Evolutionary conservation across 2,797 vertebrate species (phyloP).

Genomic region (Tenualosa thibaudeaui): DNA sequence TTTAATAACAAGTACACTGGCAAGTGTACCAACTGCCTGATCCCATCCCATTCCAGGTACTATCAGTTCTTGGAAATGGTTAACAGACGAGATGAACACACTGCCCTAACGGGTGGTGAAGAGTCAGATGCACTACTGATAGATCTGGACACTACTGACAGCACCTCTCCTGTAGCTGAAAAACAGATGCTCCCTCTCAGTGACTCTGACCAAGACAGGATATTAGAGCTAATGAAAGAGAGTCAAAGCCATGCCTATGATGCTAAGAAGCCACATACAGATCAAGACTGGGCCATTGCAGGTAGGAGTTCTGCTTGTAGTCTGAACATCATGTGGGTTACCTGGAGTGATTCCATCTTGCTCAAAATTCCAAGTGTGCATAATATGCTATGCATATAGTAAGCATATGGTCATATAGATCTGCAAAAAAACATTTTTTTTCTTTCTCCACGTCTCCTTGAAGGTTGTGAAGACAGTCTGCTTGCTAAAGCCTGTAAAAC

Average conservation of each 20-base stretch:
- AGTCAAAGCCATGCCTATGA: neutral
- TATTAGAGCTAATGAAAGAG: neutral
- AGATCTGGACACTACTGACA: neutral
- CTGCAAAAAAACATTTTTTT: too few species aligned
- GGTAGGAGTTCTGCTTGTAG: neutral
- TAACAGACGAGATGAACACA: neutral
- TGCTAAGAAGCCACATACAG: neutral
- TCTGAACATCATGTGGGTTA: too few species aligned
- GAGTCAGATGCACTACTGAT: neutral
- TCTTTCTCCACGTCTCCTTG: too few species aligned
- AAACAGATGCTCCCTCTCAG: neutral
- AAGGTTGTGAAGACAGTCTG: constrained; percentile 70
- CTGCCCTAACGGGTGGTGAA: neutral
- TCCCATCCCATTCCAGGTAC: neutral
- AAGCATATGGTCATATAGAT: too few species aligned
- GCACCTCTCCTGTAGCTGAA: neutral
- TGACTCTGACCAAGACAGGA: neutral
- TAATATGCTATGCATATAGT: too few species aligned
- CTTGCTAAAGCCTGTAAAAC: constrained; percentile 80
- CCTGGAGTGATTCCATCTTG: neutral
- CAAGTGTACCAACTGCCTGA: neutral
- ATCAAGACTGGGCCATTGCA: neutral
- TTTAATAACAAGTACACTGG: neutral
- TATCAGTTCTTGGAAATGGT: constrained; percentile 9
- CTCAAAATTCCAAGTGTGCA: neutral